phyloP scores from a whole-genome alignment of 64 coral and sea anemone genomes.

The Hydrozoanthus tunicans region DNA sequence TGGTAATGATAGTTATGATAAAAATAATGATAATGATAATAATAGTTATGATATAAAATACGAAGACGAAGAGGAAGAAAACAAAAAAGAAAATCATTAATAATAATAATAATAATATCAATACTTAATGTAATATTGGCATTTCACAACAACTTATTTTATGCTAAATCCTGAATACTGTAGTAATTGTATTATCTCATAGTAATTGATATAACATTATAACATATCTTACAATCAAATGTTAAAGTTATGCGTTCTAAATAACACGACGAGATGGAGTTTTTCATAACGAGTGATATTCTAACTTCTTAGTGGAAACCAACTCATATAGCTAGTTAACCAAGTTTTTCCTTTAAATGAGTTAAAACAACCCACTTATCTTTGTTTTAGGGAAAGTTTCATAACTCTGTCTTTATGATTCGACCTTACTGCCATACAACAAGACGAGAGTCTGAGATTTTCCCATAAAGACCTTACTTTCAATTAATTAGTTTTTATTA shows the following conservation, averaged over 20 bases:
- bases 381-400: background rate
- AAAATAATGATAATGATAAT: too few species aligned
- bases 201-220: background rate
- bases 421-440: background rate
- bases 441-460: background rate
- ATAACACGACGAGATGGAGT: background rate
- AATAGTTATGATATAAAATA: too few species aligned
- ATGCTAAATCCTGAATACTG: background rate
- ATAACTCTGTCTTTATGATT: background rate
- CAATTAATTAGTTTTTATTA: too few species aligned
- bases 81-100: too few species aligned
- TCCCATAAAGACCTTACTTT: too few species aligned
- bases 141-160: too few species aligned
- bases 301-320: background rate
- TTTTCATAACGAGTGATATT: background rate
- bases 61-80: too few species aligned
- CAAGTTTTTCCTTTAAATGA: background rate
- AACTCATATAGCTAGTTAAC: background rate
- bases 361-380: conserved; percentile 11
- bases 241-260: background rate
- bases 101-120: too few species aligned
- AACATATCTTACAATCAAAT: background rate
- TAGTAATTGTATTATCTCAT: background rate
- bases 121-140: too few species aligned
- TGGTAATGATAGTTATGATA: too few species aligned